Evolutionary conservation across 1,140 invertebrate species (phyloP).

Genomic region (Drosophila fuyamai): DNA sequence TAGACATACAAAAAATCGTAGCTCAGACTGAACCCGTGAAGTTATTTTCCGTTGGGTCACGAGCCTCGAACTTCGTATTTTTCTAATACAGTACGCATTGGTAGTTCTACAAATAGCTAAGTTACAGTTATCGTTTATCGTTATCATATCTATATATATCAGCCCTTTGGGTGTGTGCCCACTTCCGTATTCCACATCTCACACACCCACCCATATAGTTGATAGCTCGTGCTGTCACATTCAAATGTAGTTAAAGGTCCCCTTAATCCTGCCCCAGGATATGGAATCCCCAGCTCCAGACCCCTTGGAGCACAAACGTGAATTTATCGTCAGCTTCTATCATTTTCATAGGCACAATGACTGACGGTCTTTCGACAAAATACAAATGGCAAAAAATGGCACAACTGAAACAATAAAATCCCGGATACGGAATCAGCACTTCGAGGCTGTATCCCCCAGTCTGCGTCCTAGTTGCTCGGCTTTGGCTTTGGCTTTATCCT

Average conservation of each 20-base stretch:
- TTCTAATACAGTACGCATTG: constrained; percentile 62
- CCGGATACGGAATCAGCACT: neutral
- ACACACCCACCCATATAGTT: constrained; percentile 13
- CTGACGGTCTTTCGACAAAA: constrained; percentile 51
- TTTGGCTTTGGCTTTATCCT: constrained; percentile 1
- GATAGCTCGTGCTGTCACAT: constrained; percentile 16
- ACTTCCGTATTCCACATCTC: neutral
- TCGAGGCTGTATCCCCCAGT: constrained; percentile 3
- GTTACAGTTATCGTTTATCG: constrained; percentile 66
- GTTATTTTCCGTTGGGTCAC: constrained; percentile 6
- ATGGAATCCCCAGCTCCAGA: constrained; percentile 1
- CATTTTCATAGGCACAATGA: constrained; percentile 68
- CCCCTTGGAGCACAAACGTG: constrained; percentile 12
- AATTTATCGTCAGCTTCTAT: constrained; percentile 61
- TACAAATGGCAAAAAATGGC: neutral
- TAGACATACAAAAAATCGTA: neutral
- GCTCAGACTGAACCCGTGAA: constrained; percentile 12
- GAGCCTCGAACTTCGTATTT: constrained; percentile 27
- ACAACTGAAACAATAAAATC: constrained; percentile 4
- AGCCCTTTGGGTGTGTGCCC: constrained; percentile 3
- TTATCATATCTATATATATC: constrained; percentile 45
- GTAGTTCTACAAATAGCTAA: constrained; percentile 74
- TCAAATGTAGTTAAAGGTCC: constrained; percentile 27
- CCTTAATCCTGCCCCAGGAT: neutral
- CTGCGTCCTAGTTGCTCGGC: neutral